These are phyloP conservation scores for Apteryx mantelli DNA, from an alignment of 2,113 vertebrate species.

Conservation along the genomic window DNA sequence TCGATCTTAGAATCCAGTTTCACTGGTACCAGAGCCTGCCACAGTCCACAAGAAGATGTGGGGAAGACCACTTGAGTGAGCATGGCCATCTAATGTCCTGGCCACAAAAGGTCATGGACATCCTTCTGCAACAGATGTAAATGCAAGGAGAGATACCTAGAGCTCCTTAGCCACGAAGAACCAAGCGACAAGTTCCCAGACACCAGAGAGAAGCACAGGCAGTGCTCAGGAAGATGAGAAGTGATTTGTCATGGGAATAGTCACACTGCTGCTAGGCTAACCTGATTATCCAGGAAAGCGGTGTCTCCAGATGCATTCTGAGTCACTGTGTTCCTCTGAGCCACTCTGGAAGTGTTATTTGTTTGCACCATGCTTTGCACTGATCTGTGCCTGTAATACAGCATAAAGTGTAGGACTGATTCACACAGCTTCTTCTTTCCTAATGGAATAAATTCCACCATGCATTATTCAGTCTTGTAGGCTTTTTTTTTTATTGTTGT, in stretches of 20 bases:
- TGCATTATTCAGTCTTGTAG: background rate
- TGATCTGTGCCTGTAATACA: background rate
- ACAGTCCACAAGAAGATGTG: background rate
- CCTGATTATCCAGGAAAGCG: background rate
- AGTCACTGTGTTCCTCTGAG: too few relatives aligned
- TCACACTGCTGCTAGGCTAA: background rate
- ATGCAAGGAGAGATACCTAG: background rate
- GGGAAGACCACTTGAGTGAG: background rate
- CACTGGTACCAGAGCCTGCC: too few relatives aligned
- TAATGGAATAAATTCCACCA: background rate
- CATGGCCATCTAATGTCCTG: background rate
- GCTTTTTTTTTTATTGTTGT: background rate
- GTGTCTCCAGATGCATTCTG: background rate
- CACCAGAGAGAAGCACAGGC: background rate
- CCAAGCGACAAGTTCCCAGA: background rate
- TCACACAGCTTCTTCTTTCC: background rate
- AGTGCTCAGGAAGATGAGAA: background rate
- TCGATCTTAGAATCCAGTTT: background rate
- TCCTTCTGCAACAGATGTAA: background rate
- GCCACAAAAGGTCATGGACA: background rate
- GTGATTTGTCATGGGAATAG: background rate
- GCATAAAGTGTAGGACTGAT: background rate
- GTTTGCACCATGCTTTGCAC: background rate
- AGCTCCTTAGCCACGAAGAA: background rate
- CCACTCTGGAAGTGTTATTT: background rate